These are phyloP conservation scores for Tragelaphus buxtoni DNA, from an alignment of 2,113 vertebrate species.

Conservation along the genomic window DNA sequence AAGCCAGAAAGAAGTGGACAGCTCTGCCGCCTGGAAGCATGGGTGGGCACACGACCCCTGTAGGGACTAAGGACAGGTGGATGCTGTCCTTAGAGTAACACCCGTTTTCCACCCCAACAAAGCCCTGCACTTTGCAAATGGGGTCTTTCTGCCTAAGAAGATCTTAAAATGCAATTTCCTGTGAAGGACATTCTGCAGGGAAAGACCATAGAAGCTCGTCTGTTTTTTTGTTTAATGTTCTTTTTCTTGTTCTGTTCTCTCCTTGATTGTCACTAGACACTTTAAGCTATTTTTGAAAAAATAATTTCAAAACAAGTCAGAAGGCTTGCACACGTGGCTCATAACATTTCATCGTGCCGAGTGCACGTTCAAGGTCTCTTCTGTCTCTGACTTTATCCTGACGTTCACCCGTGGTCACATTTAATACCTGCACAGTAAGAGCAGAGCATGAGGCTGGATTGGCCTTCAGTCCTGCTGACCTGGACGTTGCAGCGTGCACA, in stretches of 20 bases:
- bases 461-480: background rate
- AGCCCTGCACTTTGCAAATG: background rate
- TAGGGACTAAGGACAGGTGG: background rate
- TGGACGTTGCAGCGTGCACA: rapidly evolving
- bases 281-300: background rate
- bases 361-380: background rate
- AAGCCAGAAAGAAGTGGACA: background rate
- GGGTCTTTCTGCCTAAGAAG: background rate
- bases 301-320: background rate
- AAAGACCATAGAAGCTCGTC: background rate
- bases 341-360: background rate
- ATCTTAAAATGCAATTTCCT: background rate
- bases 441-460: background rate
- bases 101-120: background rate
- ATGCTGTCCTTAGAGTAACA: background rate
- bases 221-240: background rate
- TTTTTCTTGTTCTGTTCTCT: background rate
- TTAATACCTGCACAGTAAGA: background rate
- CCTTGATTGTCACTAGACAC: background rate
- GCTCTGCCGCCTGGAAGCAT: rapidly evolving
- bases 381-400: background rate
- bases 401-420: background rate
- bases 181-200: background rate
- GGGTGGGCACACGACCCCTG: rapidly evolving
- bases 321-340: background rate